These are phyloP conservation scores for Mylabris sibirica DNA, from an alignment of 2,888 invertebrate genomes.

Conservation along the genomic window DNA sequence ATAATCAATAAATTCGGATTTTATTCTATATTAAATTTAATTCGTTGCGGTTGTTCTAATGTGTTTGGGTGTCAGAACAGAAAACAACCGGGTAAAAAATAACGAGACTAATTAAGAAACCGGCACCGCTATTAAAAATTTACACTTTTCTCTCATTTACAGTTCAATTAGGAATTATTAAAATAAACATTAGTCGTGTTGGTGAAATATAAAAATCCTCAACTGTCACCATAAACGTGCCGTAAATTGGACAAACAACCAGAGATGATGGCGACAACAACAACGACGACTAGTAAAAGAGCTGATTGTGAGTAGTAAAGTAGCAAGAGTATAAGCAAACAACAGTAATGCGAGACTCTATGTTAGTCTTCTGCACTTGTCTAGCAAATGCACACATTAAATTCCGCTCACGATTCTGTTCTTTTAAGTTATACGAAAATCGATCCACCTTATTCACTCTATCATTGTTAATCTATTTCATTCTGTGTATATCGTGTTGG, in stretches of 20 bases:
- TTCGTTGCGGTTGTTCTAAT: constrained; percentile 15
- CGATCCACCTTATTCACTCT: constrained; percentile 16
- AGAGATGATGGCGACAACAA: not conserved
- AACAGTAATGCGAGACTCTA: constrained; percentile 45
- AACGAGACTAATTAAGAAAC: constrained; percentile 38
- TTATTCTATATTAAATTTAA: no score
- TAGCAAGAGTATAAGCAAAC: constrained; percentile 44
- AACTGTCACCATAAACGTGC: constrained; percentile 32
- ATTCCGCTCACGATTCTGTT: constrained; percentile 52
- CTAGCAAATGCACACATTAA: constrained; percentile 55
- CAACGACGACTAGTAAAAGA: not conserved
- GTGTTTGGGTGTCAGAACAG: constrained; percentile 13
- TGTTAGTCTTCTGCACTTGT: constrained; percentile 44
- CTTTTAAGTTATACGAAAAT: constrained; percentile 34
- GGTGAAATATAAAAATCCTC: constrained; percentile 15
- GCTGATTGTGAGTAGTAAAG: constrained; percentile 18
- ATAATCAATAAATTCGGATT: no score
- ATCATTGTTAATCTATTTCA: constrained; percentile 11
- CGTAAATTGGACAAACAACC: constrained; percentile 45
- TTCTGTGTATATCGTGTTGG: constrained; percentile 9
- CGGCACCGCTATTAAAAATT: constrained; percentile 36
- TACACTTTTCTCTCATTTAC: constrained; percentile 37
- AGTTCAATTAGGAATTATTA: constrained; percentile 37
- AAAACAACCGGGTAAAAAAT: constrained; percentile 32
- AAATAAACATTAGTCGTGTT: constrained; percentile 31